Conservation (phyloP, 2,797 vertebrate species). For the Melanogrammus aeglefinus region DNA sequence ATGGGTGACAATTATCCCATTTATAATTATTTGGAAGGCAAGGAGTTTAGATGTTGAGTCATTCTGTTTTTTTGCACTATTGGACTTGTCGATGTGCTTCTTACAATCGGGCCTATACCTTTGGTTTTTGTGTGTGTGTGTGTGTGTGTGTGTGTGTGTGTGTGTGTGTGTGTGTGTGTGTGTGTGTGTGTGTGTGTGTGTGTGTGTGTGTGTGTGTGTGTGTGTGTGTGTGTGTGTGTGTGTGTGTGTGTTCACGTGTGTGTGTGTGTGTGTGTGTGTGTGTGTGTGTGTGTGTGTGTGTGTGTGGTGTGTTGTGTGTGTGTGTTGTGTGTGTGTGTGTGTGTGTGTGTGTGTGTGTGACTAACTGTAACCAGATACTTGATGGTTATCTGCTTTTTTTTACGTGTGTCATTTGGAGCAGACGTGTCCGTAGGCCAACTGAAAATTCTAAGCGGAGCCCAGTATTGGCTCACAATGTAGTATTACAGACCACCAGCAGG, state of each 20-base stretch:
- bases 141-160: no score
- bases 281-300: no score
- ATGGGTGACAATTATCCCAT: neutral
- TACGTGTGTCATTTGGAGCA: neutral
- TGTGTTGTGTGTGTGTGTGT: neutral
- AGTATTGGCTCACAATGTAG: neutral
- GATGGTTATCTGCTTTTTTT: neutral
- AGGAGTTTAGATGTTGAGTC: neutral
- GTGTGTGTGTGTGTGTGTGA: neutral
- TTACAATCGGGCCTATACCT: neutral
- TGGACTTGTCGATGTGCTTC: neutral
- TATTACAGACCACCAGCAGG: neutral
- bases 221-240: no score
- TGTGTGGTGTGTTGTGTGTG: no score
- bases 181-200: no score
- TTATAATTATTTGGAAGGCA: neutral
- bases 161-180: no score
- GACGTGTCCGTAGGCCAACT: neutral
- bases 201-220: no score
- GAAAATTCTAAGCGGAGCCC: neutral
- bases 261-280: no score
- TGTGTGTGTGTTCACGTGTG: neutral
- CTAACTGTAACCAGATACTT: neutral
- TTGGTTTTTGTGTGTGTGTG: neutral
- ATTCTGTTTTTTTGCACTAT: neutral